Conservation (phyloP, 2,797 vertebrate species). For the Rhincodon typus region DNA sequence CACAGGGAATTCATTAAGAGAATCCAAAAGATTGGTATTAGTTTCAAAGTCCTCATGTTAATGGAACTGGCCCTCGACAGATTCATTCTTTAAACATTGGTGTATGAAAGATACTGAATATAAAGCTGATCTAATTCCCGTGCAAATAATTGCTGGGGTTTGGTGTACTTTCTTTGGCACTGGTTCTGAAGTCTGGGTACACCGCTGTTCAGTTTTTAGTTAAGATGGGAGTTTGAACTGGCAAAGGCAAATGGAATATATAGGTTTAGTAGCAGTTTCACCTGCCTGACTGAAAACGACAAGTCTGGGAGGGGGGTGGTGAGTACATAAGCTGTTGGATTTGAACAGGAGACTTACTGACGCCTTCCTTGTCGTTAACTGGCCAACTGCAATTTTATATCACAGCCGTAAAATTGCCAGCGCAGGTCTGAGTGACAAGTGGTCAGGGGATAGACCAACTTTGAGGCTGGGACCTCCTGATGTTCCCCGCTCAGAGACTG, state of each 20-base stretch:
- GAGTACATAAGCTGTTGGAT: background rate
- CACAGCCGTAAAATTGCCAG: background rate
- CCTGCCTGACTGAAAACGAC: background rate
- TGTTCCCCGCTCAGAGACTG: background rate
- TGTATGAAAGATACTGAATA: background rate
- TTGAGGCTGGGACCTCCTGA: background rate
- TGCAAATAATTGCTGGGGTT: background rate
- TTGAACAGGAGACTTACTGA: background rate
- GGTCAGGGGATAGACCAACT: background rate
- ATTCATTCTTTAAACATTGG: background rate
- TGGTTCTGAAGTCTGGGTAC: background rate
- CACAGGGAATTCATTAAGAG: background rate
- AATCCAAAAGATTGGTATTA: background rate
- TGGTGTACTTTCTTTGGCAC: background rate
- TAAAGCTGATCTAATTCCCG: background rate
- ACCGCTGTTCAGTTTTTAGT: background rate
- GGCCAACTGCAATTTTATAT: background rate
- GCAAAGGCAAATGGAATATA: background rate
- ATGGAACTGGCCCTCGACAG: background rate
- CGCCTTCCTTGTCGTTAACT: background rate
- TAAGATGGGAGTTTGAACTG: background rate
- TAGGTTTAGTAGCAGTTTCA: background rate
- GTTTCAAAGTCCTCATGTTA: background rate
- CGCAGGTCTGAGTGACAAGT: background rate
- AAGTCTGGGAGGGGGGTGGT: background rate